Base-by-base conservation (phyloP, 2,888 invertebrate genomes). In the Aricia artaxerxes region DNA sequence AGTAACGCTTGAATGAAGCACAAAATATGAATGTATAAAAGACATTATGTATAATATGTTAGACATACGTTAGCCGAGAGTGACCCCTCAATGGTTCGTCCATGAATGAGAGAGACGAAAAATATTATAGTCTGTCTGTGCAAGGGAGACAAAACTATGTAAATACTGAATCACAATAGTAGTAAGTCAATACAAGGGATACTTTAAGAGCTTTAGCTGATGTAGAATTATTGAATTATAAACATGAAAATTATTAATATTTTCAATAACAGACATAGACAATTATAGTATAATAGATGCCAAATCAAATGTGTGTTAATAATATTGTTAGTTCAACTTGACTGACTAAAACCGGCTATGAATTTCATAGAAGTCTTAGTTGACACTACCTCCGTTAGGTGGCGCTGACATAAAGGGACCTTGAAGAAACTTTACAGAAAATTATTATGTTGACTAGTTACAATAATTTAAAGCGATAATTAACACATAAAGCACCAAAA, bases 111-210 rank as follows among this genome's bases (percentile, higher is more conserved):
- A 13, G 69, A 69, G 69, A 69, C 35, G 69, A 13, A 13, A n/a
- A 69, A 38, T 31, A 69, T 38, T 31, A 57, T 57, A 16, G 57
- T 57, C 57, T 57, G 2, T 57, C 4, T 61, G 61, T 61, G 61
- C 61, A 16, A 61, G 61, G 6, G 61, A 24, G 61, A 61, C 61
- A 24, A 16, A n/a, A 1, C 24, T 49, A 69, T 69, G 35, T 69
- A 69, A 69, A 69, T 69, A 69, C 1, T 35, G 13, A 13, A 35
- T 38, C 69, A 35, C 35, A 38, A 31, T 38, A 69, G 35, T 1
- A 69, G 69, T 69, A 69, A 69, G 64, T 6, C 64, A 69, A 35
- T 69, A 69, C 69, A 69, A 69, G 69, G 35, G 69, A 69, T 69
- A 69, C 3, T 69, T 11, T 69, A 69, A 69, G 69, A 35, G 24